phyloP scores from a whole-genome alignment of 1,140 invertebrate species.

The Drosophila yakuba region DNA sequence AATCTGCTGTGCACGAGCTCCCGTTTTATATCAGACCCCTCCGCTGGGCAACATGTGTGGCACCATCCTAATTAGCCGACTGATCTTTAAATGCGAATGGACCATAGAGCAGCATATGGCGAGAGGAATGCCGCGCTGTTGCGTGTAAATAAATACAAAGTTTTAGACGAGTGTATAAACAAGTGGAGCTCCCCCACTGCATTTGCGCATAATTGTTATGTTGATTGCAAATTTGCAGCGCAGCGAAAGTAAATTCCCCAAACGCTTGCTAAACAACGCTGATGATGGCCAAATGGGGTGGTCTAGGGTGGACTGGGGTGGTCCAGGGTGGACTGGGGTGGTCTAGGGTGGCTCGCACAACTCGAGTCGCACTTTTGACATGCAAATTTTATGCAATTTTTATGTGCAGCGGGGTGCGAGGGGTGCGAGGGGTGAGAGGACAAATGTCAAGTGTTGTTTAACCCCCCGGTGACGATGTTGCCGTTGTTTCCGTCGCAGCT shows the following conservation, averaged over 20 bases:
- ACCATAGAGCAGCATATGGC: constrained; percentile 55
- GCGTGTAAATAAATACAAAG: neutral
- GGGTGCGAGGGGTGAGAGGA: neutral
- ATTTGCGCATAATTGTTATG: constrained; percentile 73
- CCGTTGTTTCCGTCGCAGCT: constrained; percentile 16
- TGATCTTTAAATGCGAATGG: constrained; percentile 63
- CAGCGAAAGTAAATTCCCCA: constrained; percentile 51
- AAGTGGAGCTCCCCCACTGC: constrained; percentile 4
- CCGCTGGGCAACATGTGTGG: constrained; percentile 22
- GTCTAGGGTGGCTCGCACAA: constrained; percentile 6
- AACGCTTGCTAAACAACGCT: constrained; percentile 52
- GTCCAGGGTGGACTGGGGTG: neutral
- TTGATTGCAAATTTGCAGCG: constrained; percentile 75
- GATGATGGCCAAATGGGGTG: constrained; percentile 31
- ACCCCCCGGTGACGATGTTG: constrained; percentile 40
- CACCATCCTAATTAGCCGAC: constrained; percentile 64
- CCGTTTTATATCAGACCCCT: neutral
- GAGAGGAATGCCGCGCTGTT: too few relatives aligned
- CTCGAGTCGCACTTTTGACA: constrained; percentile 79
- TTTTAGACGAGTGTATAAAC: constrained; percentile 6
- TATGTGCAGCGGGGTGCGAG: neutral
- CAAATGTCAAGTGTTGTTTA: constrained; percentile 29
- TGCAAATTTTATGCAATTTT: constrained; percentile 80
- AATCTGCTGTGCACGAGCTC: neutral
- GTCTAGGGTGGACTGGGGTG: neutral